Percentiles rank a stretch among this genome's conserved stretches.
Conservation (phyloP, 2,113 vertebrate species). For the Patagioenas fasciata region DNA sequence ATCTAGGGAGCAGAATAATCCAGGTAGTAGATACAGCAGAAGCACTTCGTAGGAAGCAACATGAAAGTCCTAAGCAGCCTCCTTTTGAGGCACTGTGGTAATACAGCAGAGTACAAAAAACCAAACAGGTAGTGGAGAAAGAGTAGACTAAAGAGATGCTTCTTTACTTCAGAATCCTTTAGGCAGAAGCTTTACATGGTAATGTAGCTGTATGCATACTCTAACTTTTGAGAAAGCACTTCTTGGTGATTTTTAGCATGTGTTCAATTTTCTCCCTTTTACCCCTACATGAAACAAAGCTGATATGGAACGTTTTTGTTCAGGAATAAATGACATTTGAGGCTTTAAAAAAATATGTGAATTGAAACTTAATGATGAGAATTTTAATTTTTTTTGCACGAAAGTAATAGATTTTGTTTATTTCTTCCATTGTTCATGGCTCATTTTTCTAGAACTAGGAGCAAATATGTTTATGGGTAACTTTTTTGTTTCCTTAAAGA, state of each 20-base stretch:
- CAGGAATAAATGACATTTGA: neutral
- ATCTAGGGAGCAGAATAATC: neutral
- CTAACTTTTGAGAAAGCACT: neutral
- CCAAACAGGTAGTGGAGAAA: neutral
- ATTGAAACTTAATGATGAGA: neutral
- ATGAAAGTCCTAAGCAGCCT: neutral
- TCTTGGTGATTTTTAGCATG: neutral
- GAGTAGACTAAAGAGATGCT: neutral
- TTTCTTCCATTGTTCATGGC: neutral
- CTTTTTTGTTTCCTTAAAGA: neutral
- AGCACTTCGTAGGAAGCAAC: neutral
- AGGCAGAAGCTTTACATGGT: neutral
- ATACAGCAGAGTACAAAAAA: neutral
- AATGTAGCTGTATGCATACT: neutral
- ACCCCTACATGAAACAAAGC: neutral
- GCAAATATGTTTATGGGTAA: neutral
- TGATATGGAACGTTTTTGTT: neutral
- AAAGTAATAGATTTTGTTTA: neutral
- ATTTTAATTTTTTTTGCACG: rapidly evolving
- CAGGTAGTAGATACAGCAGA: neutral
- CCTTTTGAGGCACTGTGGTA: neutral
- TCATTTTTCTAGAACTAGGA: neutral
- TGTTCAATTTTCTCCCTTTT: neutral
- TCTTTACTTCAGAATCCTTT: neutral
- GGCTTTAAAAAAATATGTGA: neutral